Evolutionary conservation across 2,113 vertebrate genomes (phyloP), one percentile per base, ranked within the genome.

Genomic region (Jaculus jaculus): DNA sequence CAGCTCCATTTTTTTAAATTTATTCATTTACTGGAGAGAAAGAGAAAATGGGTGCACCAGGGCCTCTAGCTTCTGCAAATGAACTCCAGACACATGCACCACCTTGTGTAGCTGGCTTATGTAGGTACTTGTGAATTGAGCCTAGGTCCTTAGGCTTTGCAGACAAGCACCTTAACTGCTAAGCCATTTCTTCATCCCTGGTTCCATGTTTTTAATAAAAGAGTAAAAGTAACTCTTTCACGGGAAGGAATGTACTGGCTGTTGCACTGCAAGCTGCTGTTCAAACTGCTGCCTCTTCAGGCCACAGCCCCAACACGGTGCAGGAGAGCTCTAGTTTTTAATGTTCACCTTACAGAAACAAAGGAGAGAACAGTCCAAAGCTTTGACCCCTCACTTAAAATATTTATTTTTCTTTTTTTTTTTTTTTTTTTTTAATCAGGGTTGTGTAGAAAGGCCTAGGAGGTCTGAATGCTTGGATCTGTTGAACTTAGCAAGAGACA

Each of bases 401-500:
- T 90, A 93, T 72, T 95, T 89, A 42, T 73, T 88, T 93, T 32
- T 61, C 11, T 16, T 51, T 51, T n/a, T 32, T 74, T 83, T 32
- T n/a, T 32, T 74, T 83, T 32, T 39, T 39, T 86, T 77, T 10
- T 47, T 47, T 6, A 83, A 17, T 32, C 30, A 78, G 34, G 73
- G n/a, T 66, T 87, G 66, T 18, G 69, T 90, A 84, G 82, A 47
- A 74, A 87, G 92, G 60, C 34, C 87, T 71, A 23, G 39, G 93
- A 87, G 54, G 61, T 94, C 94, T 96, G 58, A 30, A 72, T 13
- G 26, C 65, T 68, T 89, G 65, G 39, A 26, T 88, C 74, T 92
- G 60, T 80, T 93, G 69, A 66, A 82, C 32, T 95, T 84, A 12
- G 13, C 9, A 24, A 95, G 72, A 92, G 74, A 94, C 95, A 96